Evolutionary conservation across 1,140 invertebrate species (phyloP), one percentile per base, ranked within the genome.

Genomic region (Caenorhabditis briggsae): DNA sequence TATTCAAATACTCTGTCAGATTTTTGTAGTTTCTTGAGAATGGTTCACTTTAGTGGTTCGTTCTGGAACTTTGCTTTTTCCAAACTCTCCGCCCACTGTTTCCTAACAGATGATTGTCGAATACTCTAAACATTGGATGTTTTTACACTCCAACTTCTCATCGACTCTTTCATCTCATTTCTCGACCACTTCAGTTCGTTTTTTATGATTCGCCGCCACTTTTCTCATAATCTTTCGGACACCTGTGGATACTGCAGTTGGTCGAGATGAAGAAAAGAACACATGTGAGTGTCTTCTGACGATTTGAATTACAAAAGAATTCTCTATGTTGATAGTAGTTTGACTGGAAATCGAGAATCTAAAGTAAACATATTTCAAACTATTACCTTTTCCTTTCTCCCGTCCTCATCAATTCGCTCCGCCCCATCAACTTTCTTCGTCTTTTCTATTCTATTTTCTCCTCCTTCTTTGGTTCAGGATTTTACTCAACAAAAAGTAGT

Each of bases 141-240:
- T 78, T 78, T 78, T 78, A 78, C 70, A 78, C 70, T 46, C 5
- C n/a, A 50, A n/a, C 16, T n/a, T 58, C 59, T 33, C n/a, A 20
- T 78, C 46, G 41, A 1, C 33, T 23, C 46, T 23, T 53, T 53
- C 70, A 70, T 33, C 50, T 14, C 16, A 14, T 50, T 78, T 78
- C 70, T 78, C 46, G 70, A 78, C 70, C 46, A 50, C 46, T 78
- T 50, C 46, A 78, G 8, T 53, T 78, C n/a, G 46, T 14, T 78
- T 78, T 78, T 78, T 61, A 78, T 78, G 70, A 78, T 78, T 41
- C 33, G 70, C 70, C 70, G 70, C 70, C 70, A 78, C 70, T 78
- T 78, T 50, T 78, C 46, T 50, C 46, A 78, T 78, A 50, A 78
- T 50, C 43, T 78, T 41, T 78, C 33, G 70, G 46, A 78, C 70